Percentiles rank a stretch among this genome's conserved stretches.
Evolutionary conservation across 1,140 invertebrate genomes (phyloP).

Genomic region (Ceratosolen solmsi): DNA sequence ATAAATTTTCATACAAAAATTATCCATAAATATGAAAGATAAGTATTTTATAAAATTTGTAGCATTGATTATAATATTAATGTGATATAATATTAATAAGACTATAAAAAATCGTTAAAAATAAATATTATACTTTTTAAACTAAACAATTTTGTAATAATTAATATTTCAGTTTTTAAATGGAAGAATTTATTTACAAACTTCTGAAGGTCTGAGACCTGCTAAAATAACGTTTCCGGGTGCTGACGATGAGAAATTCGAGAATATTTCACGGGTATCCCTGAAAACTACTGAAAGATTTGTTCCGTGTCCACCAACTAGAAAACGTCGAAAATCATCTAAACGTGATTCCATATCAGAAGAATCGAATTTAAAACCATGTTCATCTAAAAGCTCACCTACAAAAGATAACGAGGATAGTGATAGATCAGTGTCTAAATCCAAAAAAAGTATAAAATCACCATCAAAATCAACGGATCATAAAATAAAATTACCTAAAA

Average conservation of each 20-base stretch:
- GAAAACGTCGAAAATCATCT: constrained; percentile 64
- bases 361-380: constrained; percentile 60
- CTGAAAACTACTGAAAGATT: constrained; percentile 67
- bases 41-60: too few species aligned
- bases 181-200: constrained; percentile 82
- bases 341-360: constrained; percentile 64
- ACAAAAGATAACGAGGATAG: constrained; percentile 65
- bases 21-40: too few species aligned
- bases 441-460: constrained; percentile 60
- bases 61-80: too few species aligned
- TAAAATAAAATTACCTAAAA: constrained; percentile 59
- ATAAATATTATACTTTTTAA: neutral
- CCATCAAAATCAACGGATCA: constrained; percentile 61
- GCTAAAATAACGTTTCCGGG: constrained; percentile 78
- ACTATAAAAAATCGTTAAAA: too few species aligned
- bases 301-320: constrained; percentile 56
- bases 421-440: constrained; percentile 59
- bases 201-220: constrained; percentile 78
- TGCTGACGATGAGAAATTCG: constrained; percentile 66
- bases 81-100: too few species aligned
- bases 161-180: constrained; percentile 79
- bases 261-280: constrained; percentile 70
- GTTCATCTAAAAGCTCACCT: constrained; percentile 61
- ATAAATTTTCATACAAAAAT: too few species aligned
- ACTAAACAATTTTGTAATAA: neutral